A percentile compares a stretch with the other conserved stretches of the same genome.
Evolutionary conservation across 2,797 vertebrate species (phyloP).

Genomic region (Dermochelys coriacea): DNA sequence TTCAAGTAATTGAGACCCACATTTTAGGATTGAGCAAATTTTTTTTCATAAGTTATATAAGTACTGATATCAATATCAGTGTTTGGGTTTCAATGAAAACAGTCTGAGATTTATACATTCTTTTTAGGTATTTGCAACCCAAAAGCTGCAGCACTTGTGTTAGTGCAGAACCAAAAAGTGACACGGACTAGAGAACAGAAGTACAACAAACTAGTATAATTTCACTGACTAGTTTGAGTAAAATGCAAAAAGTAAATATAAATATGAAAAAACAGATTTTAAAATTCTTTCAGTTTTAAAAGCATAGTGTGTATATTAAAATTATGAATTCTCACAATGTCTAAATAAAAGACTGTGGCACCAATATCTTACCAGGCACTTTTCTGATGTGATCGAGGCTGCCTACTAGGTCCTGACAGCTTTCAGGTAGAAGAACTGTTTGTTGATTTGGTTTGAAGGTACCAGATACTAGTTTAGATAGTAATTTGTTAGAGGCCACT

Average conservation of each 20-base stretch:
- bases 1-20: neutral
- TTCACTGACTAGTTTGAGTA: neutral
- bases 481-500: conserved; percentile 88
- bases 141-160: neutral
- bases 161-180: neutral
- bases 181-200: neutral
- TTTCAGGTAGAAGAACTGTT: conserved; percentile 88
- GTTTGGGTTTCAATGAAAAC: neutral
- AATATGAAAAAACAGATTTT: neutral
- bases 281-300: neutral
- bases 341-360: accelerated
- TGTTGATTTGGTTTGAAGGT: conserved; percentile 94
- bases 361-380: conserved; percentile 86
- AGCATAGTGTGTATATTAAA: neutral
- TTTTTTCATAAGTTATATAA: neutral
- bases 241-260: neutral
- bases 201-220: neutral
- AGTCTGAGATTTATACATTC: neutral
- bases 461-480: conserved; percentile 92
- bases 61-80: neutral
- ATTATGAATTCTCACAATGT: neutral
- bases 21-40: neutral
- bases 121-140: neutral
- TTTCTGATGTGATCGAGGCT: conserved; percentile 81
- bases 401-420: conserved; percentile 80